Base-by-base conservation (phyloP, 2,113 vertebrate genomes). In the Cromileptes altivelis region DNA sequence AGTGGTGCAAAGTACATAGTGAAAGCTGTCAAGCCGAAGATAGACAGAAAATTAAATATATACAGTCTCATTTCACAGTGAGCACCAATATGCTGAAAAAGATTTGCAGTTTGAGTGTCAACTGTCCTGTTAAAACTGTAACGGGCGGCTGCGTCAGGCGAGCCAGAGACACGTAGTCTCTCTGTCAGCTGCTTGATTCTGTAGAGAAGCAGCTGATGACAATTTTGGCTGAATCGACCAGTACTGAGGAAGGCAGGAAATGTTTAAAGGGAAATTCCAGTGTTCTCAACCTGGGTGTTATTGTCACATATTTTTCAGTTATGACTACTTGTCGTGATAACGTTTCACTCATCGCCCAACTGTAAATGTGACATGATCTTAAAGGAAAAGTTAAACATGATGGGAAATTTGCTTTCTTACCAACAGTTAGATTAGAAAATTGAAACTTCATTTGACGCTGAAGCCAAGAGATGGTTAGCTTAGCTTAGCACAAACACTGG, bases 1-100 rank as follows among this genome's bases (percentile, higher is more conserved):
- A 45, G 42, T 8, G 9, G 42, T 45, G 42, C 42, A 45, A 45
- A 45, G 10, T 11, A 45, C 12, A 12, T 45, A 70, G 30, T 37
- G 27, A 56, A 76, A 61, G 50, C 83, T 70, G 50, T 77, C 76
- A 78, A 53, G 21, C 49, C 21, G 8, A 55, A 25, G 60, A 58
- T 21, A 15, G 25, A 67, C 25, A 18, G 13, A 49, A 75, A 53
- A 78, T 84, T 27, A 58, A 69, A 69, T 79, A 74, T 55, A 68
- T 67, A 19, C 30, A n/a, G 62, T 49, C 33, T 74, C 15, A 45
- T 61, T 67, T 27, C 37, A 49, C 6, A 57, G 23, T 30, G 30
- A 33, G 19, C n/a, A 62, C 69, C n/a, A 73, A 30, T 49, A 47
- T 50, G 33, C 53, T 78, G 27, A 13, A 58, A 63, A 69, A 13